These are phyloP conservation scores for Drosophila santomea DNA, from an alignment of 1,140 invertebrate species.

Conservation along the genomic window DNA sequence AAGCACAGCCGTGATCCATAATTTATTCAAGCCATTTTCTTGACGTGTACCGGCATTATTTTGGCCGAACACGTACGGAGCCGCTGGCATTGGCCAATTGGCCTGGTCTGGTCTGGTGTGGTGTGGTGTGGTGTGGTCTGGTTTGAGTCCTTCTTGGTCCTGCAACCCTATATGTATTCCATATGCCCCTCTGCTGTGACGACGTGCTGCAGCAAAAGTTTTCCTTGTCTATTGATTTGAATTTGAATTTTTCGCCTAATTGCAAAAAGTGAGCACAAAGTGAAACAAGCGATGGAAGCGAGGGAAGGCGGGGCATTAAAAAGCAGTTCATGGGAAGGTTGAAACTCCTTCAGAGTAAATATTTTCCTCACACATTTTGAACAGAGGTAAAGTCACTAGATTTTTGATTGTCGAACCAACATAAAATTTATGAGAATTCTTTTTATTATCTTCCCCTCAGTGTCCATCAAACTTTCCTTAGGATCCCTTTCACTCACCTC, in stretches of 20 bases:
- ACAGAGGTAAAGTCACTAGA: neutral
- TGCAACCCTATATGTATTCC: constrained; percentile 9
- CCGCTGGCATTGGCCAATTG: constrained; percentile 77
- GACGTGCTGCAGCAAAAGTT: constrained; percentile 74
- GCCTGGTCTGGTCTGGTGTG: constrained; percentile 52
- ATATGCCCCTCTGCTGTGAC: constrained; percentile 19
- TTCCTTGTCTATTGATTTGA: constrained; percentile 73
- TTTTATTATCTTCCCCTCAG: neutral
- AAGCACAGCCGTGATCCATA: neutral
- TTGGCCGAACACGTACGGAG: constrained; percentile 69
- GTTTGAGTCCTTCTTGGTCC: constrained; percentile 19
- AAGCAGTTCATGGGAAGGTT: neutral
- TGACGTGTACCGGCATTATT: constrained; percentile 51
- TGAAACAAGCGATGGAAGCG: constrained; percentile 17
- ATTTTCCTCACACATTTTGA: neutral
- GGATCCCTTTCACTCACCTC: neutral
- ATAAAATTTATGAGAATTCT: neutral
- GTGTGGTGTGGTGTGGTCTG: constrained; percentile 49
- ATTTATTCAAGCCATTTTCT: neutral
- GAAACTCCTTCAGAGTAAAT: constrained; percentile 4
- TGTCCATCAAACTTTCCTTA: neutral
- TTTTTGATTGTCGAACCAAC: constrained; percentile 4
- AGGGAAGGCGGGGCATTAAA: neutral
- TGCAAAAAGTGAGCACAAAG: constrained; percentile 58
- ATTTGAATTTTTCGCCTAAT: constrained; percentile 73